Evolutionary conservation across 2,797 vertebrate genomes (phyloP).

Genomic region (Siniperca undulata): DNA sequence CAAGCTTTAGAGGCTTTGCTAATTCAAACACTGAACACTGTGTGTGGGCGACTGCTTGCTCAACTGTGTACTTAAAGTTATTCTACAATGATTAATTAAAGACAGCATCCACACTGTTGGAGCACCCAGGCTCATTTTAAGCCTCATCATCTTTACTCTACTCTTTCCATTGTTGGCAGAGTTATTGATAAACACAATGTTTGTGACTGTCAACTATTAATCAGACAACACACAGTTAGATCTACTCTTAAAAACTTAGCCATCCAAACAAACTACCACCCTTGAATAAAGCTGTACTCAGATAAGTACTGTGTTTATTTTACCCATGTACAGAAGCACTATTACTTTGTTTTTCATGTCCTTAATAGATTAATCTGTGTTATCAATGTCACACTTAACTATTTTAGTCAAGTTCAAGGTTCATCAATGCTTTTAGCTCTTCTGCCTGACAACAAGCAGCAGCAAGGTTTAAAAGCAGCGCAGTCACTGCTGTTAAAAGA

Average conservation of each 20-base stretch:
- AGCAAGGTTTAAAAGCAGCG: slow-evolving; percentile 45
- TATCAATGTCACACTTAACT: slow-evolving; percentile 10
- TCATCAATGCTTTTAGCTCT: slow-evolving; percentile 42
- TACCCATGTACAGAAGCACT: not conserved
- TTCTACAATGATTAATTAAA: slow-evolving; percentile 66
- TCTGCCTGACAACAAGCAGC: slow-evolving; percentile 32
- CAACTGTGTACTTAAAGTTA: slow-evolving; percentile 50
- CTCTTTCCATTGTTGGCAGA: slow-evolving; percentile 18
- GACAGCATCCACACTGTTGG: slow-evolving; percentile 41
- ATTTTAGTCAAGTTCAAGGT: slow-evolving; percentile 40
- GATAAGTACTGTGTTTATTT: slow-evolving; percentile 29
- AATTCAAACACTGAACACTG: slow-evolving; percentile 41
- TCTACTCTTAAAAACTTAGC: slow-evolving; percentile 12
- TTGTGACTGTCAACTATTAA: slow-evolving; percentile 42
- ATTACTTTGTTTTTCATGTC: slow-evolving; percentile 31
- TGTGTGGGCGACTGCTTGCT: slow-evolving; percentile 40
- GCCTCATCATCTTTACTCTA: slow-evolving; percentile 46
- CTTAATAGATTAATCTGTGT: slow-evolving; percentile 7
- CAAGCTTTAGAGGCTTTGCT: slow-evolving; percentile 39
- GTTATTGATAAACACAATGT: slow-evolving; percentile 36
- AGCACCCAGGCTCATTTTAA: slow-evolving; percentile 45
- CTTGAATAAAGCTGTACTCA: slow-evolving; percentile 1
- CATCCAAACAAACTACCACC: slow-evolving; percentile 1
- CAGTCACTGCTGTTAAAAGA: slow-evolving; percentile 53
- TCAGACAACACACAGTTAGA: slow-evolving; percentile 27